Base-by-base conservation (phyloP, 1,140 invertebrate species). In the Pteromalus puparum region DNA sequence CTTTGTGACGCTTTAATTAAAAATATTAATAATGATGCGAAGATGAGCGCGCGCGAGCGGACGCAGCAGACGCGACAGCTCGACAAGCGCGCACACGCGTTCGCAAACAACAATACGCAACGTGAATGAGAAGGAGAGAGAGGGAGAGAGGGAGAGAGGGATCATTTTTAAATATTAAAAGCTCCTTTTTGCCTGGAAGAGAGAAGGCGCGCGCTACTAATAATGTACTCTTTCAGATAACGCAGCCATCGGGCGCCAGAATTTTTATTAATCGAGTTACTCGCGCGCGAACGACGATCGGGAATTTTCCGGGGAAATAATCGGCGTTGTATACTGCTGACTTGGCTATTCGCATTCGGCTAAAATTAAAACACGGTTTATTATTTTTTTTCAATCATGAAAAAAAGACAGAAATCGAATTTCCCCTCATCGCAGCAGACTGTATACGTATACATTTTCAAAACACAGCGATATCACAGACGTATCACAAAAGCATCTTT, bases 1-100 rank as follows among this genome's bases (percentile, higher is more conserved):
- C 87, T 89, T 90, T 89, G 87, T 87, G 84, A 82, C 85, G 86
- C 85, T 90, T 90, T 90, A 89, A 90, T 90, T 89, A 90, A 90
- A 90, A 90, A 89, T 90, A 89, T 90, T 90, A 89, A 90, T 88
- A 90, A 89, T 88, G 84, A 88, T 84, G 86, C 81, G 85, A 81
- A 84, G 61, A 48, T 77, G 83, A 38, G 67, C 76, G 65, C 53
- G 79, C 42, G 68, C 46, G 6, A 4, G 28, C 34, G 24, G 81
- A 42, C 15, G 86, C 42, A 30, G 81, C 4, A 78, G 85, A 84
- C 84, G 86, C 88, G 84, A 85, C 79, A 84, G 85, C 30, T 79
- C 83, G 86, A 79, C 83, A 70, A 86, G 78, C 65, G 2, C 26
- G 21, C 1, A 46, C 10, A 46, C 46, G 46, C 53, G 28, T 78